phyloP scores from a whole-genome alignment of 2,797 vertebrate species.

The Parauchenoglanis ngamensis region DNA sequence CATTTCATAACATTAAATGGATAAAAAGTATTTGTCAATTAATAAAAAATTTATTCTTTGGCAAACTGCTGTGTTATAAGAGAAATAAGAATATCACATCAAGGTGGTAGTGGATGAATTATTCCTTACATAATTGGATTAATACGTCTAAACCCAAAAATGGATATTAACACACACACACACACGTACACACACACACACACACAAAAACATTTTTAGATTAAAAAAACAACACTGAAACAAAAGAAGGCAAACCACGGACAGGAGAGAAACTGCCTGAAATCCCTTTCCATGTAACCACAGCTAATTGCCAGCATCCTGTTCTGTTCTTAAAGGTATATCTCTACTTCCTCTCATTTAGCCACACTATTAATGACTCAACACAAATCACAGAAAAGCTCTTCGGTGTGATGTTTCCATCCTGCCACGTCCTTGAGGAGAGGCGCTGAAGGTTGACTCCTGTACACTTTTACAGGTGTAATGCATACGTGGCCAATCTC shows the following conservation, averaged over 20 bases:
- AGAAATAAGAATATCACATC: not conserved
- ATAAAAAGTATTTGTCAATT: not conserved
- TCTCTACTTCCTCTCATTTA: conserved; percentile 40
- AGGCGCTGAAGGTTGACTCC: conserved; percentile 54
- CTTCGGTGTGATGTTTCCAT: conserved; percentile 54
- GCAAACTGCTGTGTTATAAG: not conserved
- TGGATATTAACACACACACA: not conserved
- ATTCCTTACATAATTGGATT: not conserved
- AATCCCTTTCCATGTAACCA: conserved; percentile 31
- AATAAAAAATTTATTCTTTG: not conserved
- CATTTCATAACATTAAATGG: not conserved
- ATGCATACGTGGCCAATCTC: conserved; percentile 46
- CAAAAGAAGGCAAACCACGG: not conserved
- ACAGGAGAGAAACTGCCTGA: conserved; percentile 35
- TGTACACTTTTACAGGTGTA: conserved; percentile 57
- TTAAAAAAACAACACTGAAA: not conserved
- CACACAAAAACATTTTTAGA: not conserved
- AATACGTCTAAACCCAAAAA: not conserved
- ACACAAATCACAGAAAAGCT: conserved; percentile 42
- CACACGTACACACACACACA: no score
- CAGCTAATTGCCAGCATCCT: conserved; percentile 42
- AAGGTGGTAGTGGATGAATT: not conserved
- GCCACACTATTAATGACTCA: conserved; percentile 45
- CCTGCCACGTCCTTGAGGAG: conserved; percentile 48
- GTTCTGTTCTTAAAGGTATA: conserved; percentile 39